Conservation (phyloP, 1,140 invertebrate genomes). For the Zaprionus ghesquierei region DNA sequence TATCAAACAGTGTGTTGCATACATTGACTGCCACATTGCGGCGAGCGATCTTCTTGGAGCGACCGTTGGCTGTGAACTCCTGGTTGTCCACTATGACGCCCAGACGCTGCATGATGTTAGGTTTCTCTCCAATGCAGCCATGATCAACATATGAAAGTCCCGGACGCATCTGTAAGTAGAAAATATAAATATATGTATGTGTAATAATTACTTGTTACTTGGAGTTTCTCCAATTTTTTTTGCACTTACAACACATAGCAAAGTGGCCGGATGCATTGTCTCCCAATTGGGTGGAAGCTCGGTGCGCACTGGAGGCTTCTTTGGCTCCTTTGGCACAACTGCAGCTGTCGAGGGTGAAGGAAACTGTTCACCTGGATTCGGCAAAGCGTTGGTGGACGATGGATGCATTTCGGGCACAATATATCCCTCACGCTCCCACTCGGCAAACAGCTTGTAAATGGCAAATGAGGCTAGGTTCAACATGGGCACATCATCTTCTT, state of each 20-base stretch:
- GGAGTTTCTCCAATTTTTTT: background rate
- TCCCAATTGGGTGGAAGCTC: conserved; percentile 85
- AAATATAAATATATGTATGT: background rate
- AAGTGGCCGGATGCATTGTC: conserved; percentile 88
- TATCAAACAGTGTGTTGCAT: conserved; percentile 83
- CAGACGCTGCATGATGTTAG: conserved; percentile 85
- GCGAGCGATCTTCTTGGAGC: conserved; percentile 84
- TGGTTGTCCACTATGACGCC: conserved; percentile 83
- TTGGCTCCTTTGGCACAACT: conserved; percentile 64
- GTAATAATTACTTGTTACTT: background rate
- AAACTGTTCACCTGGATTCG: conserved; percentile 62
- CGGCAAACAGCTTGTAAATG: conserved; percentile 88
- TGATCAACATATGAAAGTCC: conserved; percentile 86
- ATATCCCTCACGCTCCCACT: conserved; percentile 89
- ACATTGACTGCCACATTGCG: conserved; percentile 83
- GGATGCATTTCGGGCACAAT: conserved; percentile 84
- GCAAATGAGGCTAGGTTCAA: conserved; percentile 89
- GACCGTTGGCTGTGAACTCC: conserved; percentile 83
- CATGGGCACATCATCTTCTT: conserved; percentile 87
- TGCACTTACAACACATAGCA: conserved; percentile 84
- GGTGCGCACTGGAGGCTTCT: conserved; percentile 83
- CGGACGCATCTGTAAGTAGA: conserved; percentile 85
- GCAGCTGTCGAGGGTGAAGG: conserved; percentile 14
- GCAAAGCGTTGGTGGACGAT: conserved; percentile 9
- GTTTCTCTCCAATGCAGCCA: conserved; percentile 85